Evolutionary conservation across 2,797 vertebrate genomes (phyloP).

Genomic region (Echeneis naucrates): DNA sequence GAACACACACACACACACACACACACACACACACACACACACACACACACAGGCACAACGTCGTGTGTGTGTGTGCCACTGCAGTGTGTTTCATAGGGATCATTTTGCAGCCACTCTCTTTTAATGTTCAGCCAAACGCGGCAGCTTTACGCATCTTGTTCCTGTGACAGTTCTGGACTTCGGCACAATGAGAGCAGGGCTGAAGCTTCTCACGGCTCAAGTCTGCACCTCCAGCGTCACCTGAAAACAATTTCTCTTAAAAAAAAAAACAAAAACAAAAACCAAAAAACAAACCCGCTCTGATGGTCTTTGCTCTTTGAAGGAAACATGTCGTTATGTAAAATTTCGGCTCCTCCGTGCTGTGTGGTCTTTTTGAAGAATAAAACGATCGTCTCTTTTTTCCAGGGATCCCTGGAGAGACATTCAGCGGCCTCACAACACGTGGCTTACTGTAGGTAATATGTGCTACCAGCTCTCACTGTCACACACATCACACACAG

Average conservation of each 20-base stretch:
- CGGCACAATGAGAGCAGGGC: conserved; percentile 18
- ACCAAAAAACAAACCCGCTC: no score
- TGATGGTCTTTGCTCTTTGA: conserved; percentile 14
- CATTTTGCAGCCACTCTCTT: not conserved
- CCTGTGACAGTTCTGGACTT: not conserved
- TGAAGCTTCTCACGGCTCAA: not conserved
- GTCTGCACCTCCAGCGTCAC: conserved; percentile 15
- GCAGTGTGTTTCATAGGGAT: not conserved
- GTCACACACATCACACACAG: conserved; percentile 35
- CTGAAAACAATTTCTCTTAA: no score
- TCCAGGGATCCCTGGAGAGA: conserved; percentile 68
- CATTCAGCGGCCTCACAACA: conserved; percentile 65
- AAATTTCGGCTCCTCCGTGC: conserved; percentile 28
- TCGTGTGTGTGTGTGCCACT: not conserved
- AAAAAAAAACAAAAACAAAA: no score
- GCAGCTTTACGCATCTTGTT: conserved; percentile 5
- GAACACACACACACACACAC: conserved; percentile 1
- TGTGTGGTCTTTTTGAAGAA: conserved; percentile 40
- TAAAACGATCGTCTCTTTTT: conserved; percentile 57
- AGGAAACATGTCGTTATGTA: not conserved
- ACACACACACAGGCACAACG: not conserved
- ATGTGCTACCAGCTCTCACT: conserved; percentile 15
- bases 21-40: conserved; percentile 16
- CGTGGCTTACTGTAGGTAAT: conserved; percentile 63
- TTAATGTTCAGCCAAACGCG: not conserved